Conservation (phyloP, 2,113 vertebrate genomes). For the Alethe castanea region DNA sequence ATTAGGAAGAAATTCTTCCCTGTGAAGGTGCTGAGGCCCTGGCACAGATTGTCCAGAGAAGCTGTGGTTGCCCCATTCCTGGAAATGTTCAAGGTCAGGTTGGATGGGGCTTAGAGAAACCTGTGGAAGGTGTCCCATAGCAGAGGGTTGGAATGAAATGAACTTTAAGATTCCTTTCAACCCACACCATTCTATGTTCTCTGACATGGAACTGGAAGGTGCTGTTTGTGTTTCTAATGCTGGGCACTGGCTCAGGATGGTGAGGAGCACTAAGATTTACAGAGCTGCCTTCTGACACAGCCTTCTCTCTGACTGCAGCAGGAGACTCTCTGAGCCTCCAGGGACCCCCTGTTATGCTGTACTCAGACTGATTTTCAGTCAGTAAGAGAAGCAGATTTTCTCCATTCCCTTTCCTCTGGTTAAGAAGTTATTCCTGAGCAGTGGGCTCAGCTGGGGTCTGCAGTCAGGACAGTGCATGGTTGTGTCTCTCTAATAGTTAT, state of each 20-base stretch:
- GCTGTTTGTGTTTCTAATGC: background rate
- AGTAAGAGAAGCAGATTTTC: background rate
- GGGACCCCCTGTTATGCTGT: background rate
- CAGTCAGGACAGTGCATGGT: background rate
- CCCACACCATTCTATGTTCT: background rate
- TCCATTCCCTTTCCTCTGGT: background rate
- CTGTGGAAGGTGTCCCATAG: background rate
- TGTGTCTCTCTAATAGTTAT: background rate
- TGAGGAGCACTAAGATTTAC: background rate
- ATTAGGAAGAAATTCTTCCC: background rate
- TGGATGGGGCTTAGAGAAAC: background rate
- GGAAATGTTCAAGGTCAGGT: background rate
- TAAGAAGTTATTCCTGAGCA: background rate
- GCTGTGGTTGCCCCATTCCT: background rate
- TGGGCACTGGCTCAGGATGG: accelerated
- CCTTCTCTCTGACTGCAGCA: background rate
- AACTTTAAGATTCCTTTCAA: background rate
- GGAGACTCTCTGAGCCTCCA: background rate
- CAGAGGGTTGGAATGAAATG: background rate
- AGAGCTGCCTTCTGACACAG: background rate
- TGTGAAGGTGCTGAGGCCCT: background rate
- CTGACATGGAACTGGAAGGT: background rate
- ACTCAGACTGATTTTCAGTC: background rate
- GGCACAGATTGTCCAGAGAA: background rate
- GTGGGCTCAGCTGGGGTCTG: background rate